Evolutionary conservation across 1,140 invertebrate species (phyloP).

Genomic region (Elymnias hypermnestra): DNA sequence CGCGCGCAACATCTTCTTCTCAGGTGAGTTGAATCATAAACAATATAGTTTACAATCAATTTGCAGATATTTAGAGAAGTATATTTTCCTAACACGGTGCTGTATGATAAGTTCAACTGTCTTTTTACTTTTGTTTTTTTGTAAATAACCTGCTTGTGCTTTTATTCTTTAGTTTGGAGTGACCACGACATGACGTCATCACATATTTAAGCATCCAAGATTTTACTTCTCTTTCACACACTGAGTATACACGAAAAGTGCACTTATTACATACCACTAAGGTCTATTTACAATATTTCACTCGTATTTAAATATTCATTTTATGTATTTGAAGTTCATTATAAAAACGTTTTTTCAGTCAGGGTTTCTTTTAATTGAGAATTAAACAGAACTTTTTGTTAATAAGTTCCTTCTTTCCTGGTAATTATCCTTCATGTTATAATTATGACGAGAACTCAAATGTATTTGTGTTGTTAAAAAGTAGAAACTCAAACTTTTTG

Average conservation of each 20-base stretch:
- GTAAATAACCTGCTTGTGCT: constrained; percentile 27
- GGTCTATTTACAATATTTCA: constrained; percentile 5
- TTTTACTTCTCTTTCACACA: constrained; percentile 34
- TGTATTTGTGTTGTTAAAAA: no score
- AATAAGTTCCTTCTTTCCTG: constrained; percentile 1
- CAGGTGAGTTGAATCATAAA: constrained; percentile 45
- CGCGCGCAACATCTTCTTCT: constrained; percentile 63
- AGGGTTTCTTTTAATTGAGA: constrained; percentile 22
- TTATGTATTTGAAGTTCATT: constrained; percentile 18
- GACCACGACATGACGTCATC: constrained; percentile 39
- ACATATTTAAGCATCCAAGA: constrained; percentile 31
- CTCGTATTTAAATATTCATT: constrained; percentile 18
- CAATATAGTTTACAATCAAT: background rate
- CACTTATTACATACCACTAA: constrained; percentile 8
- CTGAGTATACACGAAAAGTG: constrained; percentile 6
- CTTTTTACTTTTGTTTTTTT: constrained; percentile 36
- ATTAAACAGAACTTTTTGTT: constrained; percentile 18
- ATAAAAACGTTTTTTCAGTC: constrained; percentile 5
- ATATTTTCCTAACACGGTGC: background rate
- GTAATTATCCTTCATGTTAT: no score
- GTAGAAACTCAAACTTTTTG: no score
- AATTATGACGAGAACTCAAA: background rate
- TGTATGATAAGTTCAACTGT: background rate
- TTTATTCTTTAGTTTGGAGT: constrained; percentile 29
- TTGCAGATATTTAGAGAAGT: no score